phyloP scores from a whole-genome alignment of 2,888 invertebrate species.

The Bugula neritina region DNA sequence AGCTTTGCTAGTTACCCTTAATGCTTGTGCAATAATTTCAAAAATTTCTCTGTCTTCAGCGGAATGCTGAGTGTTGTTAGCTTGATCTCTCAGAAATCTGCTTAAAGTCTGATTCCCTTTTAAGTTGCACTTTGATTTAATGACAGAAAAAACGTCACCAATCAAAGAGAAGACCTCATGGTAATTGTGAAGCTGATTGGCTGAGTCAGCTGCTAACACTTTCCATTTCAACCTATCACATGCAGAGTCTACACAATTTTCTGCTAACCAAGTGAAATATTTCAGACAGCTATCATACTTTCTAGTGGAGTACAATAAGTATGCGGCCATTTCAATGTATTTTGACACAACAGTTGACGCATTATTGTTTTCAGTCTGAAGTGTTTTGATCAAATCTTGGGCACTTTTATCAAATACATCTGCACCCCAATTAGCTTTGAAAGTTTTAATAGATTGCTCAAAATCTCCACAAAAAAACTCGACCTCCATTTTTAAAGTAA shows the following conservation, averaged over 20 bases:
- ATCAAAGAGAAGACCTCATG: neutral
- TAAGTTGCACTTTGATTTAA: neutral
- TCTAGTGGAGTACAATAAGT: neutral
- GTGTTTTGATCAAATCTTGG: neutral
- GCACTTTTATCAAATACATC: neutral
- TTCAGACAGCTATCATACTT: neutral
- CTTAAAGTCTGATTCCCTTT: neutral
- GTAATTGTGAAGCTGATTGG: neutral
- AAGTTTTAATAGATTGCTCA: neutral
- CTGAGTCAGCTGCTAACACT: neutral
- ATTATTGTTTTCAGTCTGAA: neutral
- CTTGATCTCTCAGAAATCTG: neutral
- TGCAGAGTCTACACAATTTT: neutral
- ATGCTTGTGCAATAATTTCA: neutral
- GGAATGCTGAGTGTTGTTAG: neutral
- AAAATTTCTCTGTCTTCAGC: neutral
- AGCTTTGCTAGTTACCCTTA: neutral
- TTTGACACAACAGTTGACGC: neutral
- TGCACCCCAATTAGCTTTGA: neutral
- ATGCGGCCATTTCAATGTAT: neutral
- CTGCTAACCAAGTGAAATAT: neutral
- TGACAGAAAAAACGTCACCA: neutral
- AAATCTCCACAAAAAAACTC: neutral
- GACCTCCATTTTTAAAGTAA: neutral
- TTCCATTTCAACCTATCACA: neutral